Conservation (phyloP, 2,113 vertebrate genomes). For the Takifugu flavidus region DNA sequence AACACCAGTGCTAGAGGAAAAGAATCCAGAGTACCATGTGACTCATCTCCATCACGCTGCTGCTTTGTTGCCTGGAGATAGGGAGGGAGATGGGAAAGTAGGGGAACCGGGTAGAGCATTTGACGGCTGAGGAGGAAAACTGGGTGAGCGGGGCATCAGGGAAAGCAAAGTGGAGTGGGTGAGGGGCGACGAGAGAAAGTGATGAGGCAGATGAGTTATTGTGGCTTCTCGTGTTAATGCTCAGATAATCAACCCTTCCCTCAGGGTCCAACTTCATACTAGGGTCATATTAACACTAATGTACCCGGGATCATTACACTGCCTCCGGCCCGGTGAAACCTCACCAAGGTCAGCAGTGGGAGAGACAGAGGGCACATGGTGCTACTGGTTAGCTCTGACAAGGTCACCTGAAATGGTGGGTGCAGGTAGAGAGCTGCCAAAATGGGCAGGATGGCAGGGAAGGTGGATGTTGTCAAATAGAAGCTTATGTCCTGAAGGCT, state of each 20-base stretch:
- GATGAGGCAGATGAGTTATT: slow-evolving; percentile 65
- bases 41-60: slow-evolving; percentile 60
- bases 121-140: slow-evolving; percentile 31
- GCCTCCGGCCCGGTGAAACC: slow-evolving; percentile 33
- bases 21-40: slow-evolving; percentile 38
- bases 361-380: slow-evolving; percentile 22
- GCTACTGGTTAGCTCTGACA: slow-evolving; percentile 23
- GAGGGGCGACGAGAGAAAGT: slow-evolving; percentile 33
- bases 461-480: background rate
- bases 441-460: slow-evolving; percentile 2
- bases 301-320: slow-evolving; percentile 63
- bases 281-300: slow-evolving; percentile 73
- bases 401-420: slow-evolving; percentile 36
- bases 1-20: slow-evolving; percentile 24
- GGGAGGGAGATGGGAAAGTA: slow-evolving; percentile 31
- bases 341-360: slow-evolving; percentile 56
- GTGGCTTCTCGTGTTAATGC: slow-evolving; percentile 61
- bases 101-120: slow-evolving; percentile 13
- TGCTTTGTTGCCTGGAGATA: slow-evolving; percentile 59
- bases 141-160: slow-evolving; percentile 4
- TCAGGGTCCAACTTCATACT: slow-evolving; percentile 61
- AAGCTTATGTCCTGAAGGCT: slow-evolving; percentile 1
- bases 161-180: slow-evolving; percentile 6
- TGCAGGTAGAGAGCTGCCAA: slow-evolving; percentile 8
- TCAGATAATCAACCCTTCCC: slow-evolving; percentile 69